A percentile compares a stretch with the other conserved stretches of the same genome.
phyloP scores from a whole-genome alignment of 2,797 vertebrate genomes.

The Zalophus californianus region DNA sequence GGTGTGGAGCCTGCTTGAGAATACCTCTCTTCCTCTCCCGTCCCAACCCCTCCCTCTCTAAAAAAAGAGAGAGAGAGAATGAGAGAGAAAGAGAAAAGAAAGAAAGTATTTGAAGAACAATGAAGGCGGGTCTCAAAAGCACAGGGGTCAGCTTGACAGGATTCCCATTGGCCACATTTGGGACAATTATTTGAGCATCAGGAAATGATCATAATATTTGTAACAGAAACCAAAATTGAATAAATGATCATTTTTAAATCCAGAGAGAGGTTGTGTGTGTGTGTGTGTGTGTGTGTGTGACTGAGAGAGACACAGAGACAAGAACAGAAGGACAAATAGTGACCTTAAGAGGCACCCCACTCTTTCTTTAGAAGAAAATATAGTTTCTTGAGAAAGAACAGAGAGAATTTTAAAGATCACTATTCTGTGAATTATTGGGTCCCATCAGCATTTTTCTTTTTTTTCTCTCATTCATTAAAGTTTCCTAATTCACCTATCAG shows the following conservation, averaged over 20 bases:
- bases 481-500: background rate
- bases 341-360: background rate
- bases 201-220: background rate
- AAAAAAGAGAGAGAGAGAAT: no score
- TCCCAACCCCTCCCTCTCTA: background rate
- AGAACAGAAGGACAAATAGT: rapidly evolving
- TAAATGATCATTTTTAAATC: background rate
- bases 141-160: background rate
- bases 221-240: background rate
- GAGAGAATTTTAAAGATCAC: background rate
- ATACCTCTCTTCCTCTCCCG: no score
- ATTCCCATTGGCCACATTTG: background rate
- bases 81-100: no score
- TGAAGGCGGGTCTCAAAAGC: no score
- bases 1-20: no score
- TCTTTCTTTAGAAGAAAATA: background rate
- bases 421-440: background rate
- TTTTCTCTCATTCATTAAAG: background rate
- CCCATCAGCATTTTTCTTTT: background rate
- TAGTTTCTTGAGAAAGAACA: background rate
- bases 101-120: background rate
- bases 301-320: background rate
- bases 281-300: background rate
- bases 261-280: background rate
- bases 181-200: background rate